Evolutionary conservation across 1,140 invertebrate species (phyloP).

Genomic region (Caligus rogercresseyi): DNA sequence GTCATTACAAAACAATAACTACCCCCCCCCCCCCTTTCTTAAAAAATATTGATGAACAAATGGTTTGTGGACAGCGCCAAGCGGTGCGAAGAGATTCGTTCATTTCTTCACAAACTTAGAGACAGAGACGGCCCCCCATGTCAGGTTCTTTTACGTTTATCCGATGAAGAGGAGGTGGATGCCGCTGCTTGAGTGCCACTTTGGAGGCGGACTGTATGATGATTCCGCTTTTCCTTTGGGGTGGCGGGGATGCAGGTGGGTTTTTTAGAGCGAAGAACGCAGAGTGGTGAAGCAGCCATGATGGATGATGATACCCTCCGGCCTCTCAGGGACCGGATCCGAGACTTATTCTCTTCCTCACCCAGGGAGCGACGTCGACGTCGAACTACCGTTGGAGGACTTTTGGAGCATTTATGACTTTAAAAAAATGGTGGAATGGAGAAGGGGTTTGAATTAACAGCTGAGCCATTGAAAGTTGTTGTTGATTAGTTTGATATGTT

Average conservation of each 20-base stretch:
- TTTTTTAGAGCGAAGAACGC: background rate
- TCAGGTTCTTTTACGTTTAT: background rate
- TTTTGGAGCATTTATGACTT: background rate
- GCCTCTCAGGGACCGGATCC: background rate
- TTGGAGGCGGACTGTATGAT: background rate
- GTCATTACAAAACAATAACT: no score
- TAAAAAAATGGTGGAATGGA: no score
- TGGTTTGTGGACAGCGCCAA: no score
- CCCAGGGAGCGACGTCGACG: background rate
- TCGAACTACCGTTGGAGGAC: background rate
- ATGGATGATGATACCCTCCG: background rate
- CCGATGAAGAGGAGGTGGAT: background rate
- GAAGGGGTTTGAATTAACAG: background rate
- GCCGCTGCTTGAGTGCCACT: no score
- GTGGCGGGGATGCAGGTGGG: no score
- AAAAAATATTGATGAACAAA: no score
- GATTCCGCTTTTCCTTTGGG: background rate
- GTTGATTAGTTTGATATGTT: no score
- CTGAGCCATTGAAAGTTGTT: no score
- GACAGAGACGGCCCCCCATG: background rate
- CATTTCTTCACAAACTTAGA: slow-evolving; percentile 1
- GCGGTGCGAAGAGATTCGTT: no score
- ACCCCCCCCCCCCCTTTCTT: no score
- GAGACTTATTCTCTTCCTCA: background rate
- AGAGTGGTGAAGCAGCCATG: background rate